Evolutionary conservation across 2,113 vertebrate species (phyloP).

Genomic region (Gulo gulo): DNA sequence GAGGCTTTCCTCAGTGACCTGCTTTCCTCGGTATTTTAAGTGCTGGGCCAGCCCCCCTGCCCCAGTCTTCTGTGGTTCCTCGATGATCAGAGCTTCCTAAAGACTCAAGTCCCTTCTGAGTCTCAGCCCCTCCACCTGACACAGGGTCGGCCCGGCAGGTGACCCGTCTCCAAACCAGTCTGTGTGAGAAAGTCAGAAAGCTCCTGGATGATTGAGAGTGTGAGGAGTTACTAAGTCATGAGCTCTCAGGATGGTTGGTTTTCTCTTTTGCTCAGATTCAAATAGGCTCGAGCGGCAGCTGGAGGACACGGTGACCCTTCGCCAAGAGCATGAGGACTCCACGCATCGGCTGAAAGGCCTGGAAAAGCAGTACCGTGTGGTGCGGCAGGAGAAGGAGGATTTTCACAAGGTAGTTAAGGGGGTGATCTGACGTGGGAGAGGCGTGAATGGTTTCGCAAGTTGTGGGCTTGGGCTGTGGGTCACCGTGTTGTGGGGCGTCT

Average conservation of each 20-base stretch:
- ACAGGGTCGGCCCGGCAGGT: fast-evolving
- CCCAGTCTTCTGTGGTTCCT: not conserved
- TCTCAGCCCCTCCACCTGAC: not conserved
- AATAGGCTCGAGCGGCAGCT: slow-evolving; percentile 92
- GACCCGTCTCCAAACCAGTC: not conserved
- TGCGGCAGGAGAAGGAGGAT: slow-evolving; percentile 94
- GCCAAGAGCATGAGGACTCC: slow-evolving; percentile 92
- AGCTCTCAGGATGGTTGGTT: not conserved
- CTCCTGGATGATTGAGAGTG: no score
- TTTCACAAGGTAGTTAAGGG: slow-evolving; percentile 89
- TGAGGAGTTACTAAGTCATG: not conserved
- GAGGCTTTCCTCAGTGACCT: not conserved
- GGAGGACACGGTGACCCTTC: slow-evolving; percentile 90
- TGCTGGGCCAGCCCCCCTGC: fast-evolving
- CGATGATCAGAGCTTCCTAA: not conserved
- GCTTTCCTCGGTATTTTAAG: fast-evolving
- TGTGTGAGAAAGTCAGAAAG: not conserved
- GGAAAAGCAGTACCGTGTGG: slow-evolving; percentile 91
- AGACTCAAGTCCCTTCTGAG: not conserved
- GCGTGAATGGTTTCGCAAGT: fast-evolving
- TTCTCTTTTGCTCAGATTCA: slow-evolving; percentile 85
- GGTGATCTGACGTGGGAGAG: fast-evolving
- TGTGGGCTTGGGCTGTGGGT: not conserved
- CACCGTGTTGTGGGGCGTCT: fast-evolving
- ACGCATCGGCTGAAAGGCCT: slow-evolving; percentile 90